These are phyloP conservation scores for Oscheius onirici DNA, from an alignment of 2,888 invertebrate species.

Conservation along the genomic window DNA sequence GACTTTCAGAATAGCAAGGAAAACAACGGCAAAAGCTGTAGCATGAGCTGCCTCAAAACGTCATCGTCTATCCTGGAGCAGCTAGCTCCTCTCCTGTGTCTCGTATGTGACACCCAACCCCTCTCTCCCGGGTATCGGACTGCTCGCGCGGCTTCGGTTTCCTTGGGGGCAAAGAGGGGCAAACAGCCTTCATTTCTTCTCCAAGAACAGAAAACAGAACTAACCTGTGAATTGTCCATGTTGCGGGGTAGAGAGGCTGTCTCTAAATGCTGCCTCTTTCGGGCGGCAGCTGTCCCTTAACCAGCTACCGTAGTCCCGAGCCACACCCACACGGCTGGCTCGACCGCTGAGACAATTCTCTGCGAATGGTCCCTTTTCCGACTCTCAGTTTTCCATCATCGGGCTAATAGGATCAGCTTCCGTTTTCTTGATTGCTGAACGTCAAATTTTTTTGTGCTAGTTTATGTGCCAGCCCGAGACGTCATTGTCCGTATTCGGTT, in stretches of 20 bases:
- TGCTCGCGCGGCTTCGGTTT: conserved; percentile 29
- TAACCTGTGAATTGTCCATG: conserved; percentile 26
- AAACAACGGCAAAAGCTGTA: too few species aligned
- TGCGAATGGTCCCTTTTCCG: too few species aligned
- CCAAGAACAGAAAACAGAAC: neutral
- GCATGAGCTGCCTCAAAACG: too few species aligned
- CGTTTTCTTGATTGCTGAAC: too few species aligned
- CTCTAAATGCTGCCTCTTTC: neutral
- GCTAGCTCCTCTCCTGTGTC: neutral
- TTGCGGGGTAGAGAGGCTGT: neutral
- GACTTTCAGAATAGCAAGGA: too few species aligned
- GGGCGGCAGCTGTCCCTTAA: conserved; percentile 13
- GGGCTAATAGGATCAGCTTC: too few species aligned
- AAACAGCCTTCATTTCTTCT: conserved; percentile 23
- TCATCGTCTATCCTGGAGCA: too few species aligned
- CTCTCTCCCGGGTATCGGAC: conserved; percentile 10
- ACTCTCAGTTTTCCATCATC: too few species aligned
- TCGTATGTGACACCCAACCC: conserved; percentile 27
- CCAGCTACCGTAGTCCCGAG: conserved; percentile 10
- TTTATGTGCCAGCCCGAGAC: too few species aligned
- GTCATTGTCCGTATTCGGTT: too few species aligned
- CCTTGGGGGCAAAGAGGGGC: conserved; percentile 16
- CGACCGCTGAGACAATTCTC: too few species aligned
- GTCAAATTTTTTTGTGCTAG: too few species aligned
- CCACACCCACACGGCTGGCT: conserved; percentile 25